Evolutionary conservation across 2,797 vertebrate species (phyloP).

Genomic region (Otolemur crassicaudatus): DNA sequence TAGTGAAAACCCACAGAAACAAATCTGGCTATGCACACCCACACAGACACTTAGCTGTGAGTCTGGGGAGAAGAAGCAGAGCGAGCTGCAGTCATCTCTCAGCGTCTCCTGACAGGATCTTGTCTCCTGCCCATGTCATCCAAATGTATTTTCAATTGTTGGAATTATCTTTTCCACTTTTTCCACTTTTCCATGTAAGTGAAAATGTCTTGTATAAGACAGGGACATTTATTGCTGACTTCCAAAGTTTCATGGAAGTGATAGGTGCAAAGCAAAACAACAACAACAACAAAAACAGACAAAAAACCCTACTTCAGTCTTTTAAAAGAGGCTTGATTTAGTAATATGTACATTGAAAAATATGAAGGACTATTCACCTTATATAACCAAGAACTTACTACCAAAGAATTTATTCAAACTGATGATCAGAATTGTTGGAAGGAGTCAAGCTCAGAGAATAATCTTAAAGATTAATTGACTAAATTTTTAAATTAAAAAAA

Average conservation of each 20-base stretch:
- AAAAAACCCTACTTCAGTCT: background rate
- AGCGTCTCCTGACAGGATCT: background rate
- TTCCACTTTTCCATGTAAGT: background rate
- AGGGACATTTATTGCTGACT: background rate
- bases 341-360: background rate
- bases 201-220: background rate
- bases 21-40: background rate
- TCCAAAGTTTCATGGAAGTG: background rate
- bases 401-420: background rate
- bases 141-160: background rate
- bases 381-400: background rate
- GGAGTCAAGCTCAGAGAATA: background rate
- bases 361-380: background rate
- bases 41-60: too few species aligned
- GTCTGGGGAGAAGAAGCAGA: background rate
- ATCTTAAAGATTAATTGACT: background rate
- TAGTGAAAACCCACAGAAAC: too few species aligned
- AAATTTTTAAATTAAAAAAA: background rate
- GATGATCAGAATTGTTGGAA: background rate
- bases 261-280: background rate
- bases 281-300: background rate
- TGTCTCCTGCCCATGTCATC: background rate
- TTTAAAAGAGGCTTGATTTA: background rate
- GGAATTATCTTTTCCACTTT: background rate
- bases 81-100: background rate